Evolutionary conservation across 2,113 vertebrate genomes (phyloP).

Genomic region (Melanerpes aurifrons): DNA sequence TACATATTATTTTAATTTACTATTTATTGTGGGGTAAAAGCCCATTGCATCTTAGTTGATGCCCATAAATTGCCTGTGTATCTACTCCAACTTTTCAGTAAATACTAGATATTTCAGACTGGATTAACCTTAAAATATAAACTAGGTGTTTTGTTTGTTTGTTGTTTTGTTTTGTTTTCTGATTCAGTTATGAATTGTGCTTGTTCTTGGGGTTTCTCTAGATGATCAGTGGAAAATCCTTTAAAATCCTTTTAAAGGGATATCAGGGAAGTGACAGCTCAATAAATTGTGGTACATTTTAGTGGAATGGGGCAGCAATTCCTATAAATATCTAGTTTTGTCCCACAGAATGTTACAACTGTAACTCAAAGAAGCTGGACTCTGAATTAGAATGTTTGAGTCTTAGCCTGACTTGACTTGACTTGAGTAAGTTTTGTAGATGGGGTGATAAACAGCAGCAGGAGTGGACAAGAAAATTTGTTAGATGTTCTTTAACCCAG

Average conservation of each 20-base stretch:
- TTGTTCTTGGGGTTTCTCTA: background rate
- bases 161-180: background rate
- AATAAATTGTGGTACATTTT: background rate
- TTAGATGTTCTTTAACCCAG: background rate
- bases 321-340: background rate
- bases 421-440: background rate
- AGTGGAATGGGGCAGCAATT: background rate
- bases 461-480: background rate
- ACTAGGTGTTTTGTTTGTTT: no score
- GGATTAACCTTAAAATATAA: background rate
- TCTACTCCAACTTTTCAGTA: background rate
- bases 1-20: background rate
- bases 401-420: background rate
- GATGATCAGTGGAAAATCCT: background rate
- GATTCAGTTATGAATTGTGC: accelerated
- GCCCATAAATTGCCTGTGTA: background rate
- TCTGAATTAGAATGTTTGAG: accelerated
- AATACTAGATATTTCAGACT: background rate
- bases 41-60: background rate
- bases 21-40: background rate
- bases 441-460: background rate
- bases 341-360: accelerated
- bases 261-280: background rate
- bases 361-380: background rate
- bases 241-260: background rate